phyloP scores from a whole-genome alignment of 2,797 vertebrate genomes.

The Bradypus variegatus region DNA sequence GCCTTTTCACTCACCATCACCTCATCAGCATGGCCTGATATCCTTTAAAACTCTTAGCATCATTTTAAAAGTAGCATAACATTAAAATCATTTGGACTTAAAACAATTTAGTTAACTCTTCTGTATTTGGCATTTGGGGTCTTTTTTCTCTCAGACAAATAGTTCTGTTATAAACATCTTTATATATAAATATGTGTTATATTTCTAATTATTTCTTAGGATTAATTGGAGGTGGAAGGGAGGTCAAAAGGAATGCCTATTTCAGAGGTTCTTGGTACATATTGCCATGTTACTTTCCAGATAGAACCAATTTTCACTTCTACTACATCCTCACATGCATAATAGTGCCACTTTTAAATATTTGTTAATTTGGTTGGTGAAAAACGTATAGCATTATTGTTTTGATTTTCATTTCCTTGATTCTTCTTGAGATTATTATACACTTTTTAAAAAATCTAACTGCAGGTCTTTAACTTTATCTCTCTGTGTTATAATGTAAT shows the following conservation, averaged over 20 bases:
- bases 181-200: neutral
- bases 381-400: neutral
- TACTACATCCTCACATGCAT: neutral
- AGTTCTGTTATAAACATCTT: neutral
- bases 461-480: neutral
- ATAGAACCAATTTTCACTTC: neutral
- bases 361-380: neutral
- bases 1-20: neutral
- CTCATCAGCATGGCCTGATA: neutral
- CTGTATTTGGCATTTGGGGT: neutral
- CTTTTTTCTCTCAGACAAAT: neutral
- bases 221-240: neutral
- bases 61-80: neutral
- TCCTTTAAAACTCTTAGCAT: neutral
- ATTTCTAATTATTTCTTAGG: slow-evolving; percentile 7
- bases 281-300: neutral
- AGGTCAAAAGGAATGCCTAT: neutral
- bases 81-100: neutral
- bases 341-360: neutral
- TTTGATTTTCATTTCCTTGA: neutral
- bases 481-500: neutral
- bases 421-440: neutral
- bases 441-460: neutral
- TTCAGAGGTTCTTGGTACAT: neutral
- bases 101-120: neutral